Evolutionary conservation across 2,888 invertebrate species (phyloP).

Genomic region (Hirtodrosophila confusa): DNA sequence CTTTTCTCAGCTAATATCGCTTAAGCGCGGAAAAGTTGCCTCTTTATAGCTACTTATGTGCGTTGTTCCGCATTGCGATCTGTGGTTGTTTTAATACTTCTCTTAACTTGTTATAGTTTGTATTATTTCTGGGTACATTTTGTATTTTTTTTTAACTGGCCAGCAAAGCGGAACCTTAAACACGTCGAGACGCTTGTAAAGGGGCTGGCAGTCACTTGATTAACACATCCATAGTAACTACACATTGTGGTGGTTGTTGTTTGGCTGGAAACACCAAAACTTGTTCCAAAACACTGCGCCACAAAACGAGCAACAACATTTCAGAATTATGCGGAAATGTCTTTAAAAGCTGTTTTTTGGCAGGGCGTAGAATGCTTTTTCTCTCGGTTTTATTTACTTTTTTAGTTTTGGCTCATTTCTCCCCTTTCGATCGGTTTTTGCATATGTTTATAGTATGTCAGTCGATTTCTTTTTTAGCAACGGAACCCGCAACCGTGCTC

Average conservation of each 20-base stretch:
- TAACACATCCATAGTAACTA: conserved; percentile 63
- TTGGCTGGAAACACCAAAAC: conserved; percentile 49
- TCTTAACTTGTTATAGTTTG: conserved; percentile 47
- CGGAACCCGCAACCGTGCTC: conserved; percentile 34
- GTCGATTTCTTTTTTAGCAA: conserved; percentile 70
- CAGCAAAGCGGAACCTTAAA: conserved; percentile 73
- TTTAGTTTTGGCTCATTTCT: conserved; percentile 32
- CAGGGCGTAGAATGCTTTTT: conserved; percentile 49
- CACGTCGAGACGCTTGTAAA: conserved; percentile 48
- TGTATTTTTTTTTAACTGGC: conserved; percentile 32
- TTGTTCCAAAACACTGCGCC: conserved; percentile 58
- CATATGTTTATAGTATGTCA: conserved; percentile 33
- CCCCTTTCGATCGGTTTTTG: conserved; percentile 38
- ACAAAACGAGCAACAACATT: conserved; percentile 15
- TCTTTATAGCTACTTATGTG: conserved; percentile 29
- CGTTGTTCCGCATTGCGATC: conserved; percentile 64
- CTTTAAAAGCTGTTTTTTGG: conserved; percentile 43
- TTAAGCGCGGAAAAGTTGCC: conserved; percentile 52
- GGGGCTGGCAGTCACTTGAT: conserved; percentile 50
- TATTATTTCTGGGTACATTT: conserved; percentile 8
- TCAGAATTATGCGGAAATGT: conserved; percentile 77
- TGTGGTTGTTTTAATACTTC: conserved; percentile 18
- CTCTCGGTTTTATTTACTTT: conserved; percentile 14
- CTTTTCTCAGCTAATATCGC: conserved; percentile 51
- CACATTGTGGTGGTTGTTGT: conserved; percentile 11